Evolutionary conservation across 2,797 vertebrate genomes (phyloP), one percentile per base, ranked within the genome.

Genomic region (Phaenicophaeus curvirostris): DNA sequence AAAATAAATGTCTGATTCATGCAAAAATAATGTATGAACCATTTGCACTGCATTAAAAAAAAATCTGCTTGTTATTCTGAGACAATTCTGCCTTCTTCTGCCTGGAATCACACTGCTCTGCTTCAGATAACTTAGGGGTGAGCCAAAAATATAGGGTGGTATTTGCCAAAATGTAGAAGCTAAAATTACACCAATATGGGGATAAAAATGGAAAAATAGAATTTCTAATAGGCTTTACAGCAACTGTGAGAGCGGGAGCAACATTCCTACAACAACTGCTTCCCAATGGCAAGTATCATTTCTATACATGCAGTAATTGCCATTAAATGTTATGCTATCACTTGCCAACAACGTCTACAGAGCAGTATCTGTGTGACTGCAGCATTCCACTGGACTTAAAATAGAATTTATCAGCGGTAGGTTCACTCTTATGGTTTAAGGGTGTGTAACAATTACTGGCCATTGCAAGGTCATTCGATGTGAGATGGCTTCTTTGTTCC

Each of bases 1-100:
- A 95, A 95, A 97, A 95, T 69, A 94, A 96, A 94, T 82, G 85
- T 86, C 87, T 96, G 94, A 96, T 94, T 96, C 92, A 95, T 94
- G 88, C 93, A 96, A 96, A 96, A 94, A 94, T 93, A 94, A 95
- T 65, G 89, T 84, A 95, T 50, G 92, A 96, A 90, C 93, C 61
- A 91, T 94, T 96, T 92, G 86, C 57, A 77, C 73, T 84, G 71
- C 75, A 87, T 91, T 92, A 83, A 92, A 91, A 16, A 39, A 46
- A 46, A 90, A 89, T 73, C 90, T 95, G 89, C 95, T 94, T 95
- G 91, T 96, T 96, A 88, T 94, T 96, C 90, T 89, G 91, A 95
- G 85, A 96, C 90, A 92, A 74, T 95, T 93, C 82, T 95, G 85
- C 93, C 68, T 95, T 97, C 92, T 95, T 85, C 71, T 96, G 83